Percentiles rank a stretch among this genome's conserved stretches.
Conservation (phyloP, 2,797 vertebrate species). For the Syngnathus rostellatus region DNA sequence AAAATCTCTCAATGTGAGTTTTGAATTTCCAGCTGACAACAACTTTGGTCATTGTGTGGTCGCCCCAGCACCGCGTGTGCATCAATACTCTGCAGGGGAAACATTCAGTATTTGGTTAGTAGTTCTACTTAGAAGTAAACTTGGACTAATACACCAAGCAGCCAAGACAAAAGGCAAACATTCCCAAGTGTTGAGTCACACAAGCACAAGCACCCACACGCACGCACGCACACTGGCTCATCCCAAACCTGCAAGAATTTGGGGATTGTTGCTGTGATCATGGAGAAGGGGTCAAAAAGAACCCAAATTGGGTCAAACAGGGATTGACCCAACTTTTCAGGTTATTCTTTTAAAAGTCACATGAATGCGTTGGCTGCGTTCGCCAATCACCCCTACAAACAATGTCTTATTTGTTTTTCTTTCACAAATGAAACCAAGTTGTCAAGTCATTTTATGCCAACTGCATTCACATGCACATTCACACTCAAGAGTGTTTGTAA, state of each 20-base stretch:
- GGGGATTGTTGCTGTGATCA: conserved; percentile 16
- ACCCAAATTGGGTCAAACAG: conserved; percentile 15
- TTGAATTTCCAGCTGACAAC: not conserved
- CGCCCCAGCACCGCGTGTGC: not conserved
- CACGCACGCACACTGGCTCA: conserved; percentile 9
- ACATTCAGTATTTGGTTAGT: not conserved
- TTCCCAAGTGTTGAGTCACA: conserved; percentile 9
- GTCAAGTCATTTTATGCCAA: too few relatives aligned
- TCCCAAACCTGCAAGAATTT: conserved; percentile 30
- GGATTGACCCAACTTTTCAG: not conserved
- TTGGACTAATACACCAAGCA: not conserved
- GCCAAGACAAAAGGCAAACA: conserved; percentile 3
- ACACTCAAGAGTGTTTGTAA: too few relatives aligned
- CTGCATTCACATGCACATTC: too few relatives aligned
- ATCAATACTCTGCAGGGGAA: not conserved
- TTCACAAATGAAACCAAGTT: too few relatives aligned
- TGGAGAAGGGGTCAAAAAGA: conserved; percentile 15
- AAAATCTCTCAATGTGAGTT: not conserved
- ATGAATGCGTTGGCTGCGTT: too few relatives aligned
- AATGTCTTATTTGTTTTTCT: too few relatives aligned
- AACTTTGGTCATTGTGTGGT: not conserved
- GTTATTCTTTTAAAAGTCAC: too few relatives aligned
- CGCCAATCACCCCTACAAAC: too few relatives aligned
- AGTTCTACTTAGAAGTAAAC: not conserved
- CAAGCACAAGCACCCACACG: not conserved